phyloP scores from a whole-genome alignment of 2,797 vertebrate genomes.

The Onychomys torridus region DNA sequence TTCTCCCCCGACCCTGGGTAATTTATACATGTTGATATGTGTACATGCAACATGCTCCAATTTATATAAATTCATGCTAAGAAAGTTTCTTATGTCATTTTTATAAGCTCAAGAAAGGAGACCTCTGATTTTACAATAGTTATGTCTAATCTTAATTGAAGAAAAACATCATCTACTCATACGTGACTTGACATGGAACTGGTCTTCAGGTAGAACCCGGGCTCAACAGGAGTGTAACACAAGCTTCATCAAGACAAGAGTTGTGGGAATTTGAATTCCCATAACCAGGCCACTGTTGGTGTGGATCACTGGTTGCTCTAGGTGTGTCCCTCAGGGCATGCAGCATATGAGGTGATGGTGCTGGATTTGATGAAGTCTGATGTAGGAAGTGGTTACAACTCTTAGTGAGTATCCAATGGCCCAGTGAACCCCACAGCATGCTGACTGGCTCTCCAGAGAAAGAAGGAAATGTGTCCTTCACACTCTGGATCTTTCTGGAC shows the following conservation, averaged over 20 bases:
- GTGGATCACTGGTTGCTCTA: not conserved
- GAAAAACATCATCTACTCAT: conserved; percentile 67
- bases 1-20: not conserved
- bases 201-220: conserved; percentile 71
- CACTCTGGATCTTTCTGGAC: not conserved
- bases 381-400: not conserved
- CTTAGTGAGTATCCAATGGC: not conserved
- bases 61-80: conserved; percentile 54
- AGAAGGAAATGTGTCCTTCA: not conserved
- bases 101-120: conserved; percentile 66
- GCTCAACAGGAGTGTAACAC: conserved; percentile 60
- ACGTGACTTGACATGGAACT: not conserved
- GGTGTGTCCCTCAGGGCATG: fast-evolving
- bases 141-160: conserved; percentile 60
- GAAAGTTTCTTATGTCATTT: conserved; percentile 65
- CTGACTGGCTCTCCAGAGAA: not conserved
- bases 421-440: fast-evolving
- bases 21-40: conserved; percentile 4
- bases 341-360: fast-evolving
- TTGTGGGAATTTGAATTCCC: conserved; percentile 54
- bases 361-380: not conserved
- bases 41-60: not conserved
- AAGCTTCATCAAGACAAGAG: conserved; percentile 45
- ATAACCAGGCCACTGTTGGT: not conserved
- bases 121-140: conserved; percentile 72